phyloP scores from a whole-genome alignment of 2,888 invertebrate species.

The Lamellibrachia satsuma region DNA sequence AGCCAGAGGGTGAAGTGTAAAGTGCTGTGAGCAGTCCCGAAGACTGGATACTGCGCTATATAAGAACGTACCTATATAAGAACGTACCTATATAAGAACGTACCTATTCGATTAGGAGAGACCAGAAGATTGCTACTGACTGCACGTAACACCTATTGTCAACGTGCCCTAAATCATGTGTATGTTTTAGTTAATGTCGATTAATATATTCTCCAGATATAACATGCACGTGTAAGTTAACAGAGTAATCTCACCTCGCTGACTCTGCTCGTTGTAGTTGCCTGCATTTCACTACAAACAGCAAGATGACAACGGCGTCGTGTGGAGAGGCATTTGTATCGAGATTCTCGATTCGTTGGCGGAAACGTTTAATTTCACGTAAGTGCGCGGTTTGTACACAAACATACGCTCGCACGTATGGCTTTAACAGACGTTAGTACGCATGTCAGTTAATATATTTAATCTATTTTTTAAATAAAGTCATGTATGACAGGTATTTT shows the following conservation, averaged over 20 bases:
- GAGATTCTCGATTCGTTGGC: conserved; percentile 22
- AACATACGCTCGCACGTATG: too few species aligned
- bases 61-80: too few species aligned
- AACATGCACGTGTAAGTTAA: not conserved
- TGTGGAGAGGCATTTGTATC: conserved; percentile 23
- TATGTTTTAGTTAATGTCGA: not conserved
- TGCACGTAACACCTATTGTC: not conserved
- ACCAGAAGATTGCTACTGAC: not conserved
- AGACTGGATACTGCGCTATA: too few species aligned
- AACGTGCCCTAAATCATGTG: not conserved
- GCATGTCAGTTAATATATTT: too few species aligned
- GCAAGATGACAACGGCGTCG: too few species aligned
- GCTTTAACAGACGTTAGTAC: too few species aligned
- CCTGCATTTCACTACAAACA: conserved; percentile 21
- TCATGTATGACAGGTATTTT: too few species aligned
- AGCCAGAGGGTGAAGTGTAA: too few species aligned
- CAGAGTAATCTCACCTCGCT: not conserved
- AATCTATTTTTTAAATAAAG: too few species aligned
- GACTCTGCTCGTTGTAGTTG: conserved; percentile 6
- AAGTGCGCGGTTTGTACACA: not conserved
- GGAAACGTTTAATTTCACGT: conserved; percentile 17
- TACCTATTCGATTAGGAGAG: not conserved
- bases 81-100: too few species aligned
- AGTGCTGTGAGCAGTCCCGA: too few species aligned
- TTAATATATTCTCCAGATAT: not conserved